Evolutionary conservation across 64 coral and sea anemone genomes (phyloP).

Genomic region (Acropora yongei): DNA sequence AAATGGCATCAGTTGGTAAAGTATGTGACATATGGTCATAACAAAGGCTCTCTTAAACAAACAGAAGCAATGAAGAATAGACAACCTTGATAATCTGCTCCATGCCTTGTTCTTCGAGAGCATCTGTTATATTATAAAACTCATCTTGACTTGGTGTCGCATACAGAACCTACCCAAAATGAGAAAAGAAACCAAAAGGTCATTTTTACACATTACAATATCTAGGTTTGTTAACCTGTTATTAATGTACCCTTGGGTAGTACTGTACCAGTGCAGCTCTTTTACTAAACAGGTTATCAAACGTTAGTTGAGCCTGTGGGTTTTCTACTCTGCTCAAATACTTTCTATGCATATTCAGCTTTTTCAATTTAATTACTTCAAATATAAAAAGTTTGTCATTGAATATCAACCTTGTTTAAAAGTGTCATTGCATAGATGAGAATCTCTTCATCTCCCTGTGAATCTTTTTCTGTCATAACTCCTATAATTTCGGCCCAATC

Average conservation of each 20-base stretch:
- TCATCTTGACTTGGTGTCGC: conserved; percentile 93
- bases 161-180: conserved; percentile 73
- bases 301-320: too few relatives aligned
- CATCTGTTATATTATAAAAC: conserved; percentile 97
- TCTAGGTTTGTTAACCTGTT: neutral
- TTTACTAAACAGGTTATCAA: neutral
- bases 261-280: too few relatives aligned
- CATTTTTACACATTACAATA: neutral
- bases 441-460: conserved; percentile 91
- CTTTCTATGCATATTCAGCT: too few relatives aligned
- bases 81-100: conserved; percentile 82
- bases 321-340: too few relatives aligned
- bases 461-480: conserved; percentile 94
- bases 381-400: too few relatives aligned
- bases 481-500: conserved; percentile 88
- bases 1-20: neutral
- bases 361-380: too few relatives aligned
- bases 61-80: neutral
- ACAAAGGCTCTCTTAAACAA: neutral
- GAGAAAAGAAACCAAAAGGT: too few relatives aligned
- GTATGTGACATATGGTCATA: too few relatives aligned
- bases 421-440: conserved; percentile 89
- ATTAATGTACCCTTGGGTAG: too few relatives aligned
- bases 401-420: conserved; percentile 78
- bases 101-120: conserved; percentile 93